Evolutionary conservation across 92 coral and sea anemone species (phyloP).

Genomic region (Phenganax subtilis): DNA sequence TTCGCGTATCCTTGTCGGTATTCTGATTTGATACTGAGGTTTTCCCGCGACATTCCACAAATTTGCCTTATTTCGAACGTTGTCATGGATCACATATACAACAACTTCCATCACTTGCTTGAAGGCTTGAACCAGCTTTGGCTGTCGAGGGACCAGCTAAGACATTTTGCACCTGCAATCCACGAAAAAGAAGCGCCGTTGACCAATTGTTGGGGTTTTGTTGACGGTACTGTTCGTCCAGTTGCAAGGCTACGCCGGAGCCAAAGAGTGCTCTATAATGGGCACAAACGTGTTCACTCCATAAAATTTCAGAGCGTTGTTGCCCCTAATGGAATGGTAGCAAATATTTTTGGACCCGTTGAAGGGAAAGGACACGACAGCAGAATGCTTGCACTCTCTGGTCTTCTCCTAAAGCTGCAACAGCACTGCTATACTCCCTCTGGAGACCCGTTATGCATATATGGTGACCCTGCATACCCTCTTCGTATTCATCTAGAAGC

Average conservation of each 20-base stretch:
- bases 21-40: conserved; percentile 4
- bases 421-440: not conserved
- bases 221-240: not conserved
- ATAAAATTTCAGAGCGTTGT: not conserved
- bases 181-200: not conserved
- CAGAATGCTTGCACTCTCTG: not conserved
- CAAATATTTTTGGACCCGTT: not conserved
- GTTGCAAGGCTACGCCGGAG: not conserved
- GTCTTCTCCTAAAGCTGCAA: not conserved
- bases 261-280: not conserved
- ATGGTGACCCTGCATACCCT: no score
- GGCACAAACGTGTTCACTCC: not conserved
- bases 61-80: conserved; percentile 14
- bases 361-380: not conserved
- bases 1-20: conserved; percentile 24
- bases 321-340: not conserved
- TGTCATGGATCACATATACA: conserved; percentile 12
- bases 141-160: conserved; percentile 5
- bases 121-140: conserved; percentile 22
- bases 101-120: not conserved
- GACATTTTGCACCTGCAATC: not conserved
- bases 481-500: no score
- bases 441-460: not conserved
- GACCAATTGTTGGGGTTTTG: not conserved
- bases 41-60: conserved; percentile 16